Conservation (phyloP, 1,140 invertebrate genomes). For the Grapholita molesta region DNA sequence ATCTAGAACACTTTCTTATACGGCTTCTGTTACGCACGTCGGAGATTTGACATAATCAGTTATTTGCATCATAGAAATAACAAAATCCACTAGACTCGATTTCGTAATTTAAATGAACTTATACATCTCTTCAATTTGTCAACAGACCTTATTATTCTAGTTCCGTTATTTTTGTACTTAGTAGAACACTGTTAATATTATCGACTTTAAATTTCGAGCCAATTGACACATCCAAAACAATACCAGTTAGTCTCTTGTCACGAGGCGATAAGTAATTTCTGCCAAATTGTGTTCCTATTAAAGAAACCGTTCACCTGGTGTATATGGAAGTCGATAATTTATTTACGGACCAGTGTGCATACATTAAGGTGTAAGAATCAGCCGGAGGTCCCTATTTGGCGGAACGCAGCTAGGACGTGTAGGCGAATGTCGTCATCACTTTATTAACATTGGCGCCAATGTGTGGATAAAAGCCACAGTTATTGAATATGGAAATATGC, state of each 20-base stretch:
- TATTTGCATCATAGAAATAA: neutral
- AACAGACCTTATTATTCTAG: neutral
- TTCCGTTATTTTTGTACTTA: neutral
- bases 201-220: neutral
- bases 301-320: constrained; percentile 19
- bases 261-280: constrained; percentile 23
- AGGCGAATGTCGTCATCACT: constrained; percentile 43
- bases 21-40: constrained; percentile 39
- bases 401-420: constrained; percentile 33
- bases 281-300: constrained; percentile 22
- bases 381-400: constrained; percentile 44
- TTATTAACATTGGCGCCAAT: constrained; percentile 33
- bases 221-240: constrained; percentile 32
- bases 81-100: neutral
- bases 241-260: neutral
- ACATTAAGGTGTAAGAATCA: constrained; percentile 27
- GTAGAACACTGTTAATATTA: neutral
- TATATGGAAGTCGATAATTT: constrained; percentile 53
- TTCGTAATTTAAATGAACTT: too few relatives aligned
- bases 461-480: neutral
- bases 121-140: too few relatives aligned
- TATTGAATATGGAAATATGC: constrained; percentile 18
- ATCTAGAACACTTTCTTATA: constrained; percentile 42
- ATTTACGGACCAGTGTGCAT: constrained; percentile 42
- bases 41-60: constrained; percentile 27